A percentile compares a stretch with the other conserved stretches of the same genome.
Conservation (phyloP, 1,140 invertebrate genomes). For the Drosophila pachea region DNA sequence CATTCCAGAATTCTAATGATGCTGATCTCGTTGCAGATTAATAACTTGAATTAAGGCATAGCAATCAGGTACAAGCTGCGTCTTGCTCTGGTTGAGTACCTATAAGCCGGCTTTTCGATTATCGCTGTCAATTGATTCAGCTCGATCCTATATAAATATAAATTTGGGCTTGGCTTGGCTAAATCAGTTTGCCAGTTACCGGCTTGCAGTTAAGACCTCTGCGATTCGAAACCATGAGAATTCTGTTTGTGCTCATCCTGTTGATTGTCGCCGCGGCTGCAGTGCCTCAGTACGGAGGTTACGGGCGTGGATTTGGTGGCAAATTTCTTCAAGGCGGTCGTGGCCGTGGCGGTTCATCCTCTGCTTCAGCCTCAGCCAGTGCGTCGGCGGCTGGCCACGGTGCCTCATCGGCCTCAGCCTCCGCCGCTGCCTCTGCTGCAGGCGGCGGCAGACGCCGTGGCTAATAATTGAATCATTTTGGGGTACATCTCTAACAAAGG, state of each 20-base stretch:
- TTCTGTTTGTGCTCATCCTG: constrained; percentile 1
- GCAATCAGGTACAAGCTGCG: background rate
- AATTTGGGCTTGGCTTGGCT: background rate
- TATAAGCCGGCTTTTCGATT: background rate
- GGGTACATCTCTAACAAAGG: too few species aligned
- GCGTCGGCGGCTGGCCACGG: too few species aligned
- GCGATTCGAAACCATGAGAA: background rate
- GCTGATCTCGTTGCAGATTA: background rate
- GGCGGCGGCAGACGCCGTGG: constrained; percentile 28
- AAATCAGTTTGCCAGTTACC: background rate
- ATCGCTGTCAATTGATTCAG: background rate
- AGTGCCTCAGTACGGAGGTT: background rate
- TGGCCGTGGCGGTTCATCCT: background rate
- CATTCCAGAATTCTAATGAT: background rate
- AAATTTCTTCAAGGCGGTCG: background rate
- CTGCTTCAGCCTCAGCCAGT: background rate
- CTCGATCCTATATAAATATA: background rate
- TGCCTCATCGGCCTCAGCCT: background rate
- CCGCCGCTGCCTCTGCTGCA: constrained; percentile 1
- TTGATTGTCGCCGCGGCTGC: constrained; percentile 1
- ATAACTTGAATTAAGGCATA: constrained; percentile 1
- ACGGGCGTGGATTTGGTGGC: constrained; percentile 10
- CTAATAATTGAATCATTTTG: too few species aligned
- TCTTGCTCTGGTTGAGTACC: background rate
- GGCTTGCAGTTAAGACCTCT: background rate